Percentiles rank a stretch among this genome's conserved stretches.
phyloP scores from a whole-genome alignment of 2,888 invertebrate species.

The Cactoblastis cactorum region DNA sequence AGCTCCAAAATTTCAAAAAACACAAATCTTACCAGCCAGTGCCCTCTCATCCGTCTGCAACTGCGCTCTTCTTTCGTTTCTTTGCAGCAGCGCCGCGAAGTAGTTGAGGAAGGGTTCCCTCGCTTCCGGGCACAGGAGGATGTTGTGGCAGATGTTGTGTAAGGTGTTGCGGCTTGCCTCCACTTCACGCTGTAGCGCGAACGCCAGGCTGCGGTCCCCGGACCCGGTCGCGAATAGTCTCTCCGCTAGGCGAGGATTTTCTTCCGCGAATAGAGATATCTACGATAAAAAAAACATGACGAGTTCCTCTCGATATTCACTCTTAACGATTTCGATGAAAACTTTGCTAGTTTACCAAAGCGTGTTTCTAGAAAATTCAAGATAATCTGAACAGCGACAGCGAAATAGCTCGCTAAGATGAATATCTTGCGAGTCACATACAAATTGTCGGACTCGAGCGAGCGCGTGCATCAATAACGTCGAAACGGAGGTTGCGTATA shows the following conservation, averaged over 20 bases:
- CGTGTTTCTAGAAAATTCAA: too few relatives aligned
- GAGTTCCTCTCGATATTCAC: too few relatives aligned
- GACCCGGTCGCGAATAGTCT: conserved; percentile 79
- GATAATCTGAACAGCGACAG: too few relatives aligned
- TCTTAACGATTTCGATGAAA: too few relatives aligned
- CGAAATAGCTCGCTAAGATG: too few relatives aligned
- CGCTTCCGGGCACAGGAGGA: conserved; percentile 89
- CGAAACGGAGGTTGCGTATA: too few relatives aligned
- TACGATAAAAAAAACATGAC: conserved; percentile 25
- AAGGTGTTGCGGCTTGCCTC: conserved; percentile 87
- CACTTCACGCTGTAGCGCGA: conserved; percentile 87
- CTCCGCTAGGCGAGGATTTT: conserved; percentile 93
- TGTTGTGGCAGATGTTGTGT: conserved; percentile 89
- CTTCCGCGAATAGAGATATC: conserved; percentile 94
- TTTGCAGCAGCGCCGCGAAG: conserved; percentile 86
- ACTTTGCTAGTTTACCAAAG: too few relatives aligned
- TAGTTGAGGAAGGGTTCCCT: conserved; percentile 89
- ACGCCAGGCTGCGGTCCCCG: conserved; percentile 82
- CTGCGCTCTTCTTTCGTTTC: conserved; percentile 93
- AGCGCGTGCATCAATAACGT: too few relatives aligned
- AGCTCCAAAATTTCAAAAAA: not conserved
- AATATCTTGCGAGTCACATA: too few relatives aligned
- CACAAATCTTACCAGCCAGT: conserved; percentile 79
- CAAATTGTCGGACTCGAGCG: too few relatives aligned
- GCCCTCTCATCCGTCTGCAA: conserved; percentile 93